Percentiles rank a stretch among this genome's conserved stretches.
Conservation (phyloP, 2,113 vertebrate genomes). For the Chauna torquata region DNA sequence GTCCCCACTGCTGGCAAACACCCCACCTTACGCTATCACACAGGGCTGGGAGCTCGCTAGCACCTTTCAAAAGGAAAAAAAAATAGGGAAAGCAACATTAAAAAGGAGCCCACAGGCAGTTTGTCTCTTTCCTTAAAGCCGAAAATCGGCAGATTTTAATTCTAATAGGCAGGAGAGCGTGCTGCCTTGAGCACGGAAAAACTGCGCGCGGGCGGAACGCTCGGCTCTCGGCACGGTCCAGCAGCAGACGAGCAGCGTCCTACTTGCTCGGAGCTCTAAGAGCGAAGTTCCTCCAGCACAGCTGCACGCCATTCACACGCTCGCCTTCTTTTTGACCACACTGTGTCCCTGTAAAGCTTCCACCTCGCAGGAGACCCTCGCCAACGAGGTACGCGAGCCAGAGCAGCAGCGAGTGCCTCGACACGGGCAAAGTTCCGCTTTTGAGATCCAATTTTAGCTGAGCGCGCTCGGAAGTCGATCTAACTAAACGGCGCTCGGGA, state of each 20-base stretch:
- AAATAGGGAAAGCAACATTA: not conserved
- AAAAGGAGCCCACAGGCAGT: not conserved
- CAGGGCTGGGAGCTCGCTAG: not conserved
- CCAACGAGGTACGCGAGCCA: no score
- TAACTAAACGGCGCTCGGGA: not conserved
- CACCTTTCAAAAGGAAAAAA: not conserved
- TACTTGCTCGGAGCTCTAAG: no score
- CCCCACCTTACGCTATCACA: not conserved
- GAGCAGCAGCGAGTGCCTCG: not conserved
- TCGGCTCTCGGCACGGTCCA: not conserved
- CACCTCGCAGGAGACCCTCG: no score
- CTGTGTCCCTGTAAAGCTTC: no score
- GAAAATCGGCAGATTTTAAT: not conserved
- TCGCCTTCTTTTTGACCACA: not conserved
- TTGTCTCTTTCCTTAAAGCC: not conserved
- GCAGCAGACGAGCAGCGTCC: not conserved
- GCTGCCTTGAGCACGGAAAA: not conserved
- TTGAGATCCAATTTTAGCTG: fast-evolving
- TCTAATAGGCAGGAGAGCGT: not conserved
- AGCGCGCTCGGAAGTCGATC: not conserved
- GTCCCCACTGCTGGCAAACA: not conserved
- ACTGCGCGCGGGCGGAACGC: no score
- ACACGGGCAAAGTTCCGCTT: no score
- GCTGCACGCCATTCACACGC: not conserved
- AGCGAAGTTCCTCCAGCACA: not conserved